phyloP scores from a whole-genome alignment of 2,888 invertebrate genomes.

The Drosophila hamatofila region DNA sequence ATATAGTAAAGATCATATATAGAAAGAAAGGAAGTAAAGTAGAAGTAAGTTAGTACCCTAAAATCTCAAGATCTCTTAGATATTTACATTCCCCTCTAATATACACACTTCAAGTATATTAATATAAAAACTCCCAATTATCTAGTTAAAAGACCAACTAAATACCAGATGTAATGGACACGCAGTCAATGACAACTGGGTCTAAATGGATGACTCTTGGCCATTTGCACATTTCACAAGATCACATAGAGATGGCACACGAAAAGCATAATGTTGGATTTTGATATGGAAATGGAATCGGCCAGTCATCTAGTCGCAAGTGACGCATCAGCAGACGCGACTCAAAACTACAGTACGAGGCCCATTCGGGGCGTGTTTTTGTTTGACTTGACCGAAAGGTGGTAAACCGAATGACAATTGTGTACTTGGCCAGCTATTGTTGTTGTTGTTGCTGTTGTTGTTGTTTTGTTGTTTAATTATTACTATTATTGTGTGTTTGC shows the following conservation, averaged over 20 bases:
- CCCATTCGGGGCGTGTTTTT: slow-evolving; percentile 35
- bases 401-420: slow-evolving; percentile 55
- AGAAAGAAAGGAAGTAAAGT: no score
- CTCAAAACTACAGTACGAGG: slow-evolving; percentile 1
- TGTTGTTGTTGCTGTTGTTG: slow-evolving; percentile 7
- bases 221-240: slow-evolving; percentile 36
- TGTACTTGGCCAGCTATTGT: slow-evolving; percentile 36
- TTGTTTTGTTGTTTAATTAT: slow-evolving; percentile 2
- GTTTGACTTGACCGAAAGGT: slow-evolving; percentile 57
- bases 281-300: slow-evolving; percentile 15
- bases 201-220: slow-evolving; percentile 14
- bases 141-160: not conserved
- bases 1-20: no score
- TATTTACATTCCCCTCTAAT: not conserved
- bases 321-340: slow-evolving; percentile 41
- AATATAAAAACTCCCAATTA: no score
- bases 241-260: slow-evolving; percentile 27
- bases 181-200: slow-evolving; percentile 8
- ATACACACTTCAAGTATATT: not conserved
- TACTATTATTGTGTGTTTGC: not conserved
- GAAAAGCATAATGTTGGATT: not conserved
- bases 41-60: no score
- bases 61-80: not conserved
- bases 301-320: slow-evolving; percentile 36
- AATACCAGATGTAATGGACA: not conserved